These are phyloP conservation scores for Phaethornis superciliosus DNA, from an alignment of 2,113 vertebrate species.

Conservation along the genomic window DNA sequence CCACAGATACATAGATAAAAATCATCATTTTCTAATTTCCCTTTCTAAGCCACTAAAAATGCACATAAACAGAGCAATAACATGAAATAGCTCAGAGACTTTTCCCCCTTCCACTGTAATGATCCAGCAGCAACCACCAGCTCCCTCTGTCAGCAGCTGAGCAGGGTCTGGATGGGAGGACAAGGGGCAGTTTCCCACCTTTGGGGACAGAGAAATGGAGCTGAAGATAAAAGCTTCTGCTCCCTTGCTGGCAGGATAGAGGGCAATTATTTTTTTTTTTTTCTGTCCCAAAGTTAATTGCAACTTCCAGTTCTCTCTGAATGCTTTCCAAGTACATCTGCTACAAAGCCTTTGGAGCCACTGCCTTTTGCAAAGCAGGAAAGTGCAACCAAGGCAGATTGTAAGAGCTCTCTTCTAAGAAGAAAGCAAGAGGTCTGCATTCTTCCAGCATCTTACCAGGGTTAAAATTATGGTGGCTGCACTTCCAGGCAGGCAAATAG, in stretches of 20 bases:
- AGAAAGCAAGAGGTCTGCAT: neutral
- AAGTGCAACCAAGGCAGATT: neutral
- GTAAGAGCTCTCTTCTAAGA: constrained; percentile 1
- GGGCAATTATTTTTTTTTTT: neutral
- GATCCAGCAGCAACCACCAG: neutral
- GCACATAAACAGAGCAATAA: neutral
- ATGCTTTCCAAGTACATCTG: neutral
- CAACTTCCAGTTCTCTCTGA: neutral
- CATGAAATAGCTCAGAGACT: neutral
- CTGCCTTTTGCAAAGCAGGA: neutral
- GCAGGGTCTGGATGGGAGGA: neutral
- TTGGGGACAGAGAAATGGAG: neutral
- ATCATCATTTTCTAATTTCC: neutral
- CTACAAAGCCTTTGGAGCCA: neutral
- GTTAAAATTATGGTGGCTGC: constrained; percentile 31
- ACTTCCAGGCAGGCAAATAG: neutral
- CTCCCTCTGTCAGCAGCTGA: neutral
- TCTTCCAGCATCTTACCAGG: neutral
- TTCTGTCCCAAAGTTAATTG: neutral
- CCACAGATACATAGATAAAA: neutral
- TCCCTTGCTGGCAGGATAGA: neutral
- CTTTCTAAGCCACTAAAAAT: neutral
- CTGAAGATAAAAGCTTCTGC: neutral
- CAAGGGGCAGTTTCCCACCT: neutral
- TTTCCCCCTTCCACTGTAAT: neutral